A percentile compares a stretch with the other conserved stretches of the same genome.
Evolutionary conservation across 2,113 vertebrate species (phyloP).

Genomic region (Plestiodon gilberti): DNA sequence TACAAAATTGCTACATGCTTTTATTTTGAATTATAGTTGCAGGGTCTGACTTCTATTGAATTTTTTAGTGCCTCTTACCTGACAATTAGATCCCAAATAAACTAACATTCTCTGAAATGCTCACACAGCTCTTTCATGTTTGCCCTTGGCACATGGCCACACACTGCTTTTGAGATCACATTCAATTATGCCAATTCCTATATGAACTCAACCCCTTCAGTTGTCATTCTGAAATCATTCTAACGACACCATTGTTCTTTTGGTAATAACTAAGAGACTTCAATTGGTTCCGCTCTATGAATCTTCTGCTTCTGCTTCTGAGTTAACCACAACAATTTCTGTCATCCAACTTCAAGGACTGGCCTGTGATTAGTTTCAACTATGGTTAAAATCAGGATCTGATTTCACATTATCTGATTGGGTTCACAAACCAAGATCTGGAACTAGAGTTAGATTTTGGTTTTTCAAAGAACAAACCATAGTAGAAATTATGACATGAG

Average conservation of each 20-base stretch:
- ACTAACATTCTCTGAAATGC: background rate
- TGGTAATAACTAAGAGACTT: background rate
- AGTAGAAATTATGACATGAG: too few species aligned
- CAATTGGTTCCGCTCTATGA: accelerated
- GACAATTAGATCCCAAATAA: background rate
- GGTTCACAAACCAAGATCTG: too few species aligned
- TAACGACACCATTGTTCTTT: background rate
- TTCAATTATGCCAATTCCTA: slow-evolving; percentile 17
- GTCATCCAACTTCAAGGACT: too few species aligned
- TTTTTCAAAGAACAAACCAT: too few species aligned
- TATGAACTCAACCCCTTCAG: accelerated
- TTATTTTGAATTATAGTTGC: background rate
- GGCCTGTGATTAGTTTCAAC: too few species aligned
- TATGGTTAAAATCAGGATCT: too few species aligned
- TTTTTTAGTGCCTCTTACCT: background rate
- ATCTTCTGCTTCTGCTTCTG: too few species aligned
- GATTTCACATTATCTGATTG: too few species aligned
- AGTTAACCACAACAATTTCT: too few species aligned
- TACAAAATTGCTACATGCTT: accelerated
- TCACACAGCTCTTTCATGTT: background rate
- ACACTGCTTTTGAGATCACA: background rate
- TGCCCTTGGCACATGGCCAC: background rate
- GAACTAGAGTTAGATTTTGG: too few species aligned
- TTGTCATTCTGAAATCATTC: background rate
- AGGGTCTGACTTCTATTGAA: background rate